These are phyloP conservation scores for Antheraea yamamai DNA, from an alignment of 2,888 invertebrate genomes.

Conservation along the genomic window DNA sequence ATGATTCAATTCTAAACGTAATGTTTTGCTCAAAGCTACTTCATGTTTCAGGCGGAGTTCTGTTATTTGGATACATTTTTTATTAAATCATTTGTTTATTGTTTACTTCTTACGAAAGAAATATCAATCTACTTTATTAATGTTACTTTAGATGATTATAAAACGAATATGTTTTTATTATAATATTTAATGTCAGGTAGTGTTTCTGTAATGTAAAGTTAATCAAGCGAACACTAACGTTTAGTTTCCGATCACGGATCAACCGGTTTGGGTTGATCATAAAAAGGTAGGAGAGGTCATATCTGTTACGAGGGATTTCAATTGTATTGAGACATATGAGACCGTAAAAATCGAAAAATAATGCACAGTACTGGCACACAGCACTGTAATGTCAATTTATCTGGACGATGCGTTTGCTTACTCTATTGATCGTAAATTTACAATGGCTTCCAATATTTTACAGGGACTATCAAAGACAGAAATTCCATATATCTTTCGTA, in stretches of 20 bases:
- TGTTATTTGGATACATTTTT: no score
- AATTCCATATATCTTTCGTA: not conserved
- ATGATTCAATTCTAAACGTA: no score
- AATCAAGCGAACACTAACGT: constrained; percentile 2
- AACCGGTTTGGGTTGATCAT: constrained; percentile 6
- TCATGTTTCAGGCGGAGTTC: no score
- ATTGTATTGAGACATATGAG: not conserved
- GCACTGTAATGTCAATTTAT: no score
- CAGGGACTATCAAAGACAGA: not conserved
- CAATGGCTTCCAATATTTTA: no score
- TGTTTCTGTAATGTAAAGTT: constrained; percentile 4
- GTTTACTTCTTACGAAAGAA: not conserved
- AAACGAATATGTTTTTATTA: not conserved
- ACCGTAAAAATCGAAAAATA: not conserved
- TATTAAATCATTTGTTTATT: no score
- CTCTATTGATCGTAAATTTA: no score
- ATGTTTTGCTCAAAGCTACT: no score
- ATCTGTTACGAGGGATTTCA: not conserved
- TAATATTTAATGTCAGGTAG: constrained; percentile 1
- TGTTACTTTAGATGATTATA: not conserved
- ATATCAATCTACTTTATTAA: not conserved
- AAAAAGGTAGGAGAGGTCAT: constrained; percentile 11
- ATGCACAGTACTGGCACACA: not conserved
- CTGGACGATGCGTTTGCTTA: no score
- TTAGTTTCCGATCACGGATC: constrained; percentile 12